Evolutionary conservation across 2,888 invertebrate species (phyloP).

Genomic region (Trisateles emortualis): DNA sequence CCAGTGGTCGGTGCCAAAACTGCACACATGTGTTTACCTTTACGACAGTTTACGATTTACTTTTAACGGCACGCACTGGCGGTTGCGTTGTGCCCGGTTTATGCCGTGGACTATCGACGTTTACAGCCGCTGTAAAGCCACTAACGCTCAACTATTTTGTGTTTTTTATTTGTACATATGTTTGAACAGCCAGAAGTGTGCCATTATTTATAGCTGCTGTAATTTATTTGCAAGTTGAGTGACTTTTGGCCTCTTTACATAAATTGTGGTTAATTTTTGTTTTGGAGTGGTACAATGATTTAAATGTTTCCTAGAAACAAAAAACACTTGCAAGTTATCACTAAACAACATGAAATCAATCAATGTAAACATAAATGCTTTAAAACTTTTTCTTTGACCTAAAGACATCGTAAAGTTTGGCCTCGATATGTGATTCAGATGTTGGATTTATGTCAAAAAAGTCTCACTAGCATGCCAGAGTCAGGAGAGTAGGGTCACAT

Average conservation of each 20-base stretch:
- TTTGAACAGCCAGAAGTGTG: constrained; percentile 11
- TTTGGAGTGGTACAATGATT: neutral
- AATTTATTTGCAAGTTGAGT: neutral
- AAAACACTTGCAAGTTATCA: no score
- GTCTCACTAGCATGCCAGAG: no score
- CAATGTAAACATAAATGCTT: no score
- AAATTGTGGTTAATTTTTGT: neutral
- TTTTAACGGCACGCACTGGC: constrained; percentile 44
- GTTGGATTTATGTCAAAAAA: no score
- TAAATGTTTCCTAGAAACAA: no score
- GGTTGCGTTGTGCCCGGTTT: constrained; percentile 10
- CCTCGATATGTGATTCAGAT: no score
- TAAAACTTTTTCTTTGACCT: no score
- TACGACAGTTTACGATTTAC: constrained; percentile 51
- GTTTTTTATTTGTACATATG: constrained; percentile 19
- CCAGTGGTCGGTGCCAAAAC: constrained; percentile 68
- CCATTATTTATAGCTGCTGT: constrained; percentile 1
- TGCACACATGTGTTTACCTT: constrained; percentile 66
- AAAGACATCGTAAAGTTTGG: no score
- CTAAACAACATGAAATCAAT: no score
- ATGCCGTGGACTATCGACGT: constrained; percentile 37
- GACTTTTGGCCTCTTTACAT: neutral
- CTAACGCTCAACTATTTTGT: constrained; percentile 20
- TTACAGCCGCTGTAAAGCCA: constrained; percentile 39
- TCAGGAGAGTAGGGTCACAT: no score